Evolutionary conservation across 2,888 invertebrate genomes (phyloP).

Genomic region (Didymodactylos carnosus): DNA sequence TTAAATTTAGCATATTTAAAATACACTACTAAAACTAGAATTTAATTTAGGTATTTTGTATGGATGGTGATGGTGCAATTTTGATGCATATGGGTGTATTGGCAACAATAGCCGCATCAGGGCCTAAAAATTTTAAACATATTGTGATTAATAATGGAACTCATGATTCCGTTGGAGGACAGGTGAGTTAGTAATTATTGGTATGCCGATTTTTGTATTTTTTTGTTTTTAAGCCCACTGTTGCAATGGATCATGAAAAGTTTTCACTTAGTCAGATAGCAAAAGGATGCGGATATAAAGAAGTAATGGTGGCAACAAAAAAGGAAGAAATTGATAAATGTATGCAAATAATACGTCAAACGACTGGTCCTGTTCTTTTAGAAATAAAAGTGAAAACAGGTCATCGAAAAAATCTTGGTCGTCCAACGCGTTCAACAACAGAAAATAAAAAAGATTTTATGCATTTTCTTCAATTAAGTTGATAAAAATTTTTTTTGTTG

Average conservation of each 20-base stretch:
- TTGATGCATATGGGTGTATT: slow-evolving; percentile 36
- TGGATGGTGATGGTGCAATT: slow-evolving; percentile 36
- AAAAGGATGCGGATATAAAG: slow-evolving; percentile 4
- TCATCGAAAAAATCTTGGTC: slow-evolving; percentile 31
- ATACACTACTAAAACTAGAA: neutral
- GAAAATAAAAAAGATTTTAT: slow-evolving; percentile 36
- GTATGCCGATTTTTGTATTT: too few species aligned
- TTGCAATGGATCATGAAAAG: neutral
- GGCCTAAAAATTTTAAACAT: slow-evolving; percentile 32
- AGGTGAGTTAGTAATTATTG: too few species aligned
- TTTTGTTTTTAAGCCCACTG: too few species aligned
- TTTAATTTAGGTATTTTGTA: slow-evolving; percentile 25
- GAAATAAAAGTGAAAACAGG: slow-evolving; percentile 32
- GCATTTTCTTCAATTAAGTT: slow-evolving; percentile 28
- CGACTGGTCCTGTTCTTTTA: slow-evolving; percentile 30
- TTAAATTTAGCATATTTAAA: neutral
- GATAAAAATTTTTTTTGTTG: slow-evolving; percentile 3
- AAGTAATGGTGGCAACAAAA: neutral
- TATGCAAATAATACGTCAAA: slow-evolving; percentile 20
- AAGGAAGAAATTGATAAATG: slow-evolving; percentile 25
- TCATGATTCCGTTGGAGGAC: slow-evolving; percentile 37
- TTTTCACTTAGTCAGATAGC: slow-evolving; percentile 7
- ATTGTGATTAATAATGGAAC: slow-evolving; percentile 36
- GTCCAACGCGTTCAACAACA: slow-evolving; percentile 34
- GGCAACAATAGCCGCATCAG: slow-evolving; percentile 30